phyloP scores from a whole-genome alignment of 2,888 invertebrate species.

The Pycnomerus fuliginosus region DNA sequence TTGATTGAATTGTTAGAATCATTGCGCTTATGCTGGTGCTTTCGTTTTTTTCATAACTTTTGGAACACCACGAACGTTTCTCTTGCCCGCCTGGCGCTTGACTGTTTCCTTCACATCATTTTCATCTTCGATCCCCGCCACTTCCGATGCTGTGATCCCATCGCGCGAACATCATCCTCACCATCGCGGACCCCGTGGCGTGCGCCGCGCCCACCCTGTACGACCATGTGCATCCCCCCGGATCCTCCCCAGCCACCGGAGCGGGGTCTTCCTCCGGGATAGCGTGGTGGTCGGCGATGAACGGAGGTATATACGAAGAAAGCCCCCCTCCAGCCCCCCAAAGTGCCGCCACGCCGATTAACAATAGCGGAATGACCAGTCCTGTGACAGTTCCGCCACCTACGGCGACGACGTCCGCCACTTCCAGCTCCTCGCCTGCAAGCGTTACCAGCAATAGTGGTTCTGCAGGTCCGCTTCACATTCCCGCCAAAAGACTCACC shows the following conservation, averaged over 20 bases:
- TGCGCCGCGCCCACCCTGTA: conserved; percentile 76
- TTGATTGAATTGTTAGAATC: conserved; percentile 8
- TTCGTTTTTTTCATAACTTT: conserved; percentile 39
- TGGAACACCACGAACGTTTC: conserved; percentile 35
- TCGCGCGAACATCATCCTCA: conserved; percentile 59
- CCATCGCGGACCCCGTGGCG: conserved; percentile 75
- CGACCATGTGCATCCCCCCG: conserved; percentile 75
- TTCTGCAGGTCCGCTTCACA: conserved; percentile 79
- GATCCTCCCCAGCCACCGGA: conserved; percentile 76
- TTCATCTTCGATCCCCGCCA: conserved; percentile 15
- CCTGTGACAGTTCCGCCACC: conserved; percentile 53
- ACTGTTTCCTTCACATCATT: no score
- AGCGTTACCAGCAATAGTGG: conserved; percentile 63
- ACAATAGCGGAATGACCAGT: conserved; percentile 58
- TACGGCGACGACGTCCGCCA: conserved; percentile 68
- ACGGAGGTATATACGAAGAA: conserved; percentile 78
- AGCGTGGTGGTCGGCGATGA: conserved; percentile 85
- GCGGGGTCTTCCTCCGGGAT: conserved; percentile 82
- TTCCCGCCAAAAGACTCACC: conserved; percentile 78
- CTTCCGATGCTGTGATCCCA: conserved; percentile 47
- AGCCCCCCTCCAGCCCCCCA: conserved; percentile 60
- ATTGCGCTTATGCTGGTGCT: conserved; percentile 38
- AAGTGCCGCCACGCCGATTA: conserved; percentile 55
- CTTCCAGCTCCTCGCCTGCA: conserved; percentile 62
- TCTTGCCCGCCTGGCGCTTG: conserved; percentile 26